Evolutionary conservation across 2,113 vertebrate species (phyloP).

Genomic region (Pluvialis apricaria): DNA sequence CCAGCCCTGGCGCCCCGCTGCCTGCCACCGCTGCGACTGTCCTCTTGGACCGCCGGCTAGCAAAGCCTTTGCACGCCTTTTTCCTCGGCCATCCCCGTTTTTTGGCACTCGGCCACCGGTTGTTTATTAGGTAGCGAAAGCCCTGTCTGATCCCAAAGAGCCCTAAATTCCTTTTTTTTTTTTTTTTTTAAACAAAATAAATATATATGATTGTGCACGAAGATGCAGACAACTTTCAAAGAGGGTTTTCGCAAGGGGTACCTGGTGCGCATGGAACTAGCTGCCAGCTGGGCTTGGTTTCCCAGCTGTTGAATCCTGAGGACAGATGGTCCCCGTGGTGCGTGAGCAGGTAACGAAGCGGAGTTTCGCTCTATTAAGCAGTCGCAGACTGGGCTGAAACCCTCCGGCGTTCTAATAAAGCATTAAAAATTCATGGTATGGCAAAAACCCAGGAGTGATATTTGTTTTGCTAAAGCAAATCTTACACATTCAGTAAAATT

Average conservation of each 20-base stretch:
- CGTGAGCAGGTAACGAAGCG: neutral
- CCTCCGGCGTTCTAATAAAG: neutral
- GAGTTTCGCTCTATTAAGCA: neutral
- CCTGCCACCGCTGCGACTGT: fast-evolving
- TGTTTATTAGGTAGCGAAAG: fast-evolving
- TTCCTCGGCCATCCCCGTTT: fast-evolving
- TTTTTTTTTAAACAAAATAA: no score
- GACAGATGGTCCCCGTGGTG: neutral
- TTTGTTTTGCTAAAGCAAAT: conserved; percentile 50
- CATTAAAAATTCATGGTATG: conserved; percentile 32
- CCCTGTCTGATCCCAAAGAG: fast-evolving
- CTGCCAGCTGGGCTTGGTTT: neutral
- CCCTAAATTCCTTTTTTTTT: neutral
- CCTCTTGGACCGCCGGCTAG: fast-evolving
- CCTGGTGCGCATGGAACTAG: neutral
- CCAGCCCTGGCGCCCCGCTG: neutral
- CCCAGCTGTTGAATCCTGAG: neutral
- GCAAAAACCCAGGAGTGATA: conserved; percentile 20
- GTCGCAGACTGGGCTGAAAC: neutral
- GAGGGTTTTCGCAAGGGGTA: neutral
- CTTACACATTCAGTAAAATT: neutral
- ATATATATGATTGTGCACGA: no score
- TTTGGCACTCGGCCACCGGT: fast-evolving
- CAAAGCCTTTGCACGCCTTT: fast-evolving
- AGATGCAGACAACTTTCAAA: fast-evolving